Conservation (phyloP, 2,888 invertebrate species). For the Subacronicta megacephala region DNA sequence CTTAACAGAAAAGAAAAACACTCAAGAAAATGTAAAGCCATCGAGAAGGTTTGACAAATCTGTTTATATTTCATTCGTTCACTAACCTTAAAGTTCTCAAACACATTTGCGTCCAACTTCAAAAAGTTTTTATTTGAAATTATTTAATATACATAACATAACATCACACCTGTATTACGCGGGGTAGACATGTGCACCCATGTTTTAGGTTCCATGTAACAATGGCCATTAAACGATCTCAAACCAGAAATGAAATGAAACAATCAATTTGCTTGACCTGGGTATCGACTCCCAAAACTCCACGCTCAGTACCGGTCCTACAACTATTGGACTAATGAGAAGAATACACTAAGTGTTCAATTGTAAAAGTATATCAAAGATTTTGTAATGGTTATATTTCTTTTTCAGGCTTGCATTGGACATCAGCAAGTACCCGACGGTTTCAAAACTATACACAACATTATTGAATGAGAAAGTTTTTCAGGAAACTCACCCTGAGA, state of each 20-base stretch:
- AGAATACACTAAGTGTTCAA: no score
- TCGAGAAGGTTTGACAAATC: constrained; percentile 26
- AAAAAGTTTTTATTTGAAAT: constrained; percentile 14
- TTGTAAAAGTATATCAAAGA: no score
- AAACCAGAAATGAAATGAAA: no score
- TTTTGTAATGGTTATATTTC: constrained; percentile 29
- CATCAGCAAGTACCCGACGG: constrained; percentile 71
- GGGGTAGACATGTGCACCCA: no score
- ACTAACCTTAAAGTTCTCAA: constrained; percentile 16
- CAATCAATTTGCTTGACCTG: no score
- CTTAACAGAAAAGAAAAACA: constrained; percentile 32
- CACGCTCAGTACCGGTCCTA: no score
- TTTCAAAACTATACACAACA: constrained; percentile 71
- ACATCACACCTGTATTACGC: no score
- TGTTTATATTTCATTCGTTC: constrained; percentile 39
- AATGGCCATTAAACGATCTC: no score
- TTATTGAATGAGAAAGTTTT: constrained; percentile 76
- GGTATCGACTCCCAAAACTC: no score
- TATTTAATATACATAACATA: no score
- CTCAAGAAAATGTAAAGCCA: constrained; percentile 23
- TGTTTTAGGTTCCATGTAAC: no score
- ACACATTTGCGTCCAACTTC: constrained; percentile 7
- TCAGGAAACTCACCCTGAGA: constrained; percentile 74
- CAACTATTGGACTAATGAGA: no score
- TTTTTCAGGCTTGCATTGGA: constrained; percentile 75